Base-by-base conservation (phyloP, 2,888 invertebrate species). In the Gisinianus flammeolus region DNA sequence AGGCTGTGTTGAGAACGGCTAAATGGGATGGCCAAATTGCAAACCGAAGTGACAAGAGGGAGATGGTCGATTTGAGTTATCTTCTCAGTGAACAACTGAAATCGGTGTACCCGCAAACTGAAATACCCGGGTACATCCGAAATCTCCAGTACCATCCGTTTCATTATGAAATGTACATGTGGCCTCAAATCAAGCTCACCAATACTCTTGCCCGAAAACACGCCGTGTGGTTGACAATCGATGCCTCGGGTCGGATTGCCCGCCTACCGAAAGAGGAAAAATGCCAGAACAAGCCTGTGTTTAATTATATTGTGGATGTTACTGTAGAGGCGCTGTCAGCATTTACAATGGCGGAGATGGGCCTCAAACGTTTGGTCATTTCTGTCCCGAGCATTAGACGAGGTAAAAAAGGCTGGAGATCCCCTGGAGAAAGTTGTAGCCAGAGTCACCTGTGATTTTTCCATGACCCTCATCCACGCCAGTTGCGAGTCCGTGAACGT, bases 301-400 rank as follows among this genome's bases (percentile, higher is more conserved):
- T 24, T 58, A 67, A 67, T 33, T 67, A 67, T 67, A 22, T 67
- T n/a, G 5, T 67, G 19, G 67, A 67, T 33, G 31, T 67, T 4
- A 33, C 31, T 12, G n/a, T 19, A 2, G 67, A 67, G 4, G 22
- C 3, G 8, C 19, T 67, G 6, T 4, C 4, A 33, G 33, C 67
- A 2, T 67, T 31, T 19, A 30, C 67, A 16, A 0, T 67, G 10
- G 35, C 33, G 12, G 67, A 67, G n/a, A 30, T 67, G n/a, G 35
- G 31, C 67, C 6, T 30, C 67, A n/a, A 67, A 67, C 24, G 22
- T 67, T 1, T 19, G 24, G n/a, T 12, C 6, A 33, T 67, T 67
- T 33, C 4, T 67, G 0, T 31, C 33, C 22, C 31, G 31, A 28
- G 35, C n/a, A 4, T 8, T 67, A 5, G 67, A 67, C n/a, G 67